Percentiles rank a stretch among this genome's conserved stretches.
These are phyloP conservation scores for Drosophila hamatofila DNA, from an alignment of 2,888 invertebrate genomes.

Conservation along the genomic window DNA sequence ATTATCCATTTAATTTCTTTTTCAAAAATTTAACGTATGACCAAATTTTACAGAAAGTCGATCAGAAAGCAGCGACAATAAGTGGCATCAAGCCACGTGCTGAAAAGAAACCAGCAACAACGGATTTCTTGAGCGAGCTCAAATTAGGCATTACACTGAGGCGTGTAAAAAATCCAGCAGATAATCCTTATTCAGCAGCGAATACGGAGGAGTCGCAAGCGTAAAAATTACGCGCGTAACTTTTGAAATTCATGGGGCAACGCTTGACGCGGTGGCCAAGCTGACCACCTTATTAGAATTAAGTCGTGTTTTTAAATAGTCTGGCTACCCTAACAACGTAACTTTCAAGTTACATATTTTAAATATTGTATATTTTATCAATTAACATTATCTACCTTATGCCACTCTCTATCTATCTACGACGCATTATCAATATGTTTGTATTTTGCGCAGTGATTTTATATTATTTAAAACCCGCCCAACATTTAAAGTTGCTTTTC, in stretches of 20 bases:
- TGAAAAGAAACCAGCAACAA: slow-evolving; percentile 69
- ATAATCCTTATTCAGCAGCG: slow-evolving; percentile 69
- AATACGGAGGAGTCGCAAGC: slow-evolving; percentile 72
- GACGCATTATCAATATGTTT: not conserved
- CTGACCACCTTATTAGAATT: slow-evolving; percentile 18
- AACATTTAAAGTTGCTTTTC: not conserved
- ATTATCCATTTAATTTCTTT: not conserved
- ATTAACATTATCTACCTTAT: not conserved
- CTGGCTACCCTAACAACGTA: slow-evolving; percentile 14
- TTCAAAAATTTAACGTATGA: not conserved
- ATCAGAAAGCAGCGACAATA: slow-evolving; percentile 77
- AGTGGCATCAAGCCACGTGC: slow-evolving; percentile 71
- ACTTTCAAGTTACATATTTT: slow-evolving; percentile 14
- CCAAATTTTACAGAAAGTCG: slow-evolving; percentile 70
- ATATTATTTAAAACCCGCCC: not conserved
- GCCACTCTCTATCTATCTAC: not conserved
- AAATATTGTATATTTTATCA: not conserved
- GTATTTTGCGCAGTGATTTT: not conserved
- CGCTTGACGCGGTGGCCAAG: slow-evolving; percentile 11
- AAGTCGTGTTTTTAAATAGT: slow-evolving; percentile 1
- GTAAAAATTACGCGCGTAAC: slow-evolving; percentile 32
- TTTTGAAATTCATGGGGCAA: slow-evolving; percentile 37
- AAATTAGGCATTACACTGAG: slow-evolving; percentile 75
- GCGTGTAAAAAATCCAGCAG: slow-evolving; percentile 65
- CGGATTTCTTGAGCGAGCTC: slow-evolving; percentile 73